Percentiles rank a stretch among this genome's conserved stretches.
Conservation (phyloP, 1,140 invertebrate species). For the Epicauta chinensis region DNA sequence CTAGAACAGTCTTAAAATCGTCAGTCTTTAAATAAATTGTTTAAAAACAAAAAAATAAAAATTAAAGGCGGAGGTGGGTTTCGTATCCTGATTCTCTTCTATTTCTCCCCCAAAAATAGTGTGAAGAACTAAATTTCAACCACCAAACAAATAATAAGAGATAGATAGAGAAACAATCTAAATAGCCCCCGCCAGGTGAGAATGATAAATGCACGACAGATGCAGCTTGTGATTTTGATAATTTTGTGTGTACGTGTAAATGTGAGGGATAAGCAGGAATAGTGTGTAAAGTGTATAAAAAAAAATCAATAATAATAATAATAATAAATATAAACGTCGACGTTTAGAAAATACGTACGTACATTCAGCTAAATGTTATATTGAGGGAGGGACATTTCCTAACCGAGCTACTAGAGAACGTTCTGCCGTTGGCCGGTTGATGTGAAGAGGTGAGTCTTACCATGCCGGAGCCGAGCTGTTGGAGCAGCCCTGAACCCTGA, state of each 20-base stretch:
- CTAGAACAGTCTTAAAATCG: conserved; percentile 13
- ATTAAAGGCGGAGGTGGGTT: conserved; percentile 11
- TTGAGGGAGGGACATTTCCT: conserved; percentile 68
- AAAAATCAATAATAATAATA: no score
- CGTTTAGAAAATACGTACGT: conserved; percentile 38
- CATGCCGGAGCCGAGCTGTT: conserved; percentile 80
- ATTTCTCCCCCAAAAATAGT: conserved; percentile 4
- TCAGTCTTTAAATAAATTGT: conserved; percentile 7
- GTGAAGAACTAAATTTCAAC: no score
- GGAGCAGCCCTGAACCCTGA: conserved; percentile 65
- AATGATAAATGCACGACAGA: conserved; percentile 31
- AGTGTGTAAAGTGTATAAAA: conserved; percentile 19
- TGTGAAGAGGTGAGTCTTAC: conserved; percentile 70
- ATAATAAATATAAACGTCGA: conserved; percentile 5
- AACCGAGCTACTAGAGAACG: conserved; percentile 66
- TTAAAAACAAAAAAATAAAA: no score
- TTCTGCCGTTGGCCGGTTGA: conserved; percentile 55
- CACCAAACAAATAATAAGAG: no score
- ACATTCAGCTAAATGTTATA: conserved; percentile 49
- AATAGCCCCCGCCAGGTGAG: conserved; percentile 37
- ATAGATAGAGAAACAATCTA: conserved; percentile 12
- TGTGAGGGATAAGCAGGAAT: conserved; percentile 30
- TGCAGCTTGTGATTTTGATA: conserved; percentile 7
- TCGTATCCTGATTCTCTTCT: conserved; percentile 9
- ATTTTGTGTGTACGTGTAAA: no score